Base-by-base conservation (phyloP, 2,797 vertebrate species). In the Gobionotothen gibberifrons region DNA sequence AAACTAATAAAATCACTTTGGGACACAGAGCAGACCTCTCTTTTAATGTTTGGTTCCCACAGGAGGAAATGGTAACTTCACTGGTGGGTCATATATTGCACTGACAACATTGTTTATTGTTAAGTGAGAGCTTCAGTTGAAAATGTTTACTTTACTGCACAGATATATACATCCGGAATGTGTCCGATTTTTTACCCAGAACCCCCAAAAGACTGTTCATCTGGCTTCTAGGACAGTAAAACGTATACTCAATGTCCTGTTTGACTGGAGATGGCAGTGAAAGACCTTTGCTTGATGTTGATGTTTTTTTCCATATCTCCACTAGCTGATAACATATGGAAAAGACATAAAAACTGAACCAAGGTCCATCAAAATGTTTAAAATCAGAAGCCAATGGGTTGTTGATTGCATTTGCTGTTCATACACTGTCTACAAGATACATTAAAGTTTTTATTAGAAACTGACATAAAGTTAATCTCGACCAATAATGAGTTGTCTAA, bases 21-120 rank as follows among this genome's bases (percentile, higher is more conserved):
- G 48, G 32, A 53, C 44, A 70, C 47, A 7, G 55, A 56, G 32
- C 64, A 62, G 52, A 62, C 47, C 10, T 69, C 40, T 47, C 2
- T 44, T 92, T 88, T 89, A 43, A 89, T 90, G 66, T 83, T 48
- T 44, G 40, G 69, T 87, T 92, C 85, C 77, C 86, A 86, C 73
- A 51, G 79, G 72, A 79, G 63, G 69, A 89, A 84, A 87, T 57
- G 36, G n/a, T 56, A 69, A 13, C 51, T 83, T 71, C 59, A 48
- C 49, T 67, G 7, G 3, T n/a, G 62, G 74, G 81, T 88, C 69
- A 73, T n/a, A 48, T 66, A 63, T 77, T 81, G 82, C 57, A 66
- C 62, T 76, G 59, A 75, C 62, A 78, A 67, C 63, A 66, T 68
- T 84, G 52, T 78, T 89, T 80, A 69, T 70, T 83, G 70, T 76